Evolutionary conservation across 2,888 invertebrate genomes (phyloP), one percentile per base, ranked within the genome.

Genomic region (Hirtodrosophila alboralis): DNA sequence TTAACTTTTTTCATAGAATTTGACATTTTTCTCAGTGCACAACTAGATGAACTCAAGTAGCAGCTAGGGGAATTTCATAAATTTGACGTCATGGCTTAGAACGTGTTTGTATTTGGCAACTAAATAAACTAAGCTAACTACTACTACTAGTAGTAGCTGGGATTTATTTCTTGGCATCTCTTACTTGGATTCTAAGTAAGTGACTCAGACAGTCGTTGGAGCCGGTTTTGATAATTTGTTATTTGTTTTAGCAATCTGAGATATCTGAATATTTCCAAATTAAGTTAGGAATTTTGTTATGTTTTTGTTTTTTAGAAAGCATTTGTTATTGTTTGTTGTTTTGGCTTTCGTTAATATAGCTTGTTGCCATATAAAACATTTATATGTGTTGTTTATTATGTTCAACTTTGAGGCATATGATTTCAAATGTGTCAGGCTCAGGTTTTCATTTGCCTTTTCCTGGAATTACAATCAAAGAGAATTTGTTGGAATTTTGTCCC

Each of bases 31-130:
- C n/a, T 18, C 18, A 18, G 45, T 23, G 40, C 27, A 44, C 36
- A 10, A 13, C 33, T 8, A 12, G 21, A 9, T 30, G 52, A 54
- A 18, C 9, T 27, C 9, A 28, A 16, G 8, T 31, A 26, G 21
- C 57, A 40, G 45, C 44, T 49, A 44, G 36, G 49, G 53, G 21
- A 33, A 30, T 31, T 41, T 28, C 10, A 40, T 43, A 31, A 43
- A 36, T 56, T 56, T 70, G 44, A 70, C 69, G 69, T 66, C 71
- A 61, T 45, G 37, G 45, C 37, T 28, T 13, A 41, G 56, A 71
- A 70, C 71, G 48, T 65, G 71, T 61, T 70, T 57, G 26, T 47
- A 10, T 52, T 63, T 63, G 38, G 14, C 12, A 40, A 61, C 14
- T 31, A 40, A 23, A 16, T 7, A 30, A 37, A 23, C 21, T 7